A percentile compares a stretch with the other conserved stretches of the same genome.
phyloP scores from a whole-genome alignment of 1,140 invertebrate species.

The Campoletis sonorensis region DNA sequence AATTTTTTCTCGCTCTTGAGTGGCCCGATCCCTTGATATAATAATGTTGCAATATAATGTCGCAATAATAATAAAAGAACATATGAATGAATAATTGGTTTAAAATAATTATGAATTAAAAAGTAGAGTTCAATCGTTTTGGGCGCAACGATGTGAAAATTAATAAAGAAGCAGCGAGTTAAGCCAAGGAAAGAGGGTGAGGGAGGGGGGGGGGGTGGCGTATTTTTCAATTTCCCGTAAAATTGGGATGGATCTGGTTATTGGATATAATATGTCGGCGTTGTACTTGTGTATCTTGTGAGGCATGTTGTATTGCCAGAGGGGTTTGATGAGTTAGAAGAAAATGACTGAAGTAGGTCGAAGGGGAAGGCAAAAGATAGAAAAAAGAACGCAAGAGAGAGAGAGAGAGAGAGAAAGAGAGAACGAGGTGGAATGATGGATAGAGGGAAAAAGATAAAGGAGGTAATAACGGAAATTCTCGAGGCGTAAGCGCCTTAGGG shows the following conservation, averaged over 20 bases:
- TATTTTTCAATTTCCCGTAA: background rate
- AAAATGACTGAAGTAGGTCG: background rate
- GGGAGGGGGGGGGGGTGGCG: too few species aligned
- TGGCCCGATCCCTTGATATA: too few species aligned
- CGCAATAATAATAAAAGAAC: too few species aligned
- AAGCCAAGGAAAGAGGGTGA: too few species aligned
- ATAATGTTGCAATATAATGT: too few species aligned
- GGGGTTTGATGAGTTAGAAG: constrained; percentile 28
- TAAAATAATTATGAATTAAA: background rate
- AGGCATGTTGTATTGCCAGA: background rate
- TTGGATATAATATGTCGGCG: constrained; percentile 14
- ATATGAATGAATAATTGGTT: too few species aligned
- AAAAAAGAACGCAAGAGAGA: background rate
- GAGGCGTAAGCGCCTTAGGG: constrained; percentile 41
- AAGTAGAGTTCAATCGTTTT: background rate
- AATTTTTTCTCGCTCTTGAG: too few species aligned
- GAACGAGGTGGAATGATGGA: background rate
- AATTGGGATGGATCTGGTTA: background rate
- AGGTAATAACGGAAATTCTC: constrained; percentile 42
- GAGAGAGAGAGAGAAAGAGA: background rate
- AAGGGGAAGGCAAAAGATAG: constrained; percentile 8
- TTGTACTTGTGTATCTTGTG: constrained; percentile 8
- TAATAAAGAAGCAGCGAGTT: background rate
- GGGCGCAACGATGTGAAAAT: background rate
- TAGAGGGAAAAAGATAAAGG: constrained; percentile 22